Evolutionary conservation across 2,888 invertebrate species (phyloP).

Genomic region (Ophioninae sp.): DNA sequence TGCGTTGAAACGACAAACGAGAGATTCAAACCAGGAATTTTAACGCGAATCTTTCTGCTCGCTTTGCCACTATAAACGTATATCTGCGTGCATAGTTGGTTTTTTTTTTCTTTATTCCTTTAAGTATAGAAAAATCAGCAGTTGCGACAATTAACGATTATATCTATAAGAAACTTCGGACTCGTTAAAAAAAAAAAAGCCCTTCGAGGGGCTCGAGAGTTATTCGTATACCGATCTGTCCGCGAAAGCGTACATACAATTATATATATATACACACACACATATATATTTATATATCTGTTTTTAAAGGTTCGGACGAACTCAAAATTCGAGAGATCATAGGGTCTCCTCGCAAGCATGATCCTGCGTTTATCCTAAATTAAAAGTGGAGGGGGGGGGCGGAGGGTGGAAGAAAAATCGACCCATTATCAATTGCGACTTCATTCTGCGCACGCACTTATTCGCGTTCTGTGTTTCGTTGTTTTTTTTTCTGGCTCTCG

Average conservation of each 20-base stretch:
- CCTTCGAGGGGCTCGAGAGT: slow-evolving; percentile 14
- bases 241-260: slow-evolving; percentile 34
- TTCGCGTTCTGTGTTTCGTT: background rate
- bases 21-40: background rate
- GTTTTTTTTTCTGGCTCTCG: slow-evolving; percentile 34
- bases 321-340: slow-evolving; percentile 40
- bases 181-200: slow-evolving; percentile 16
- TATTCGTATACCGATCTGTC: slow-evolving; percentile 19
- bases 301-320: slow-evolving; percentile 36
- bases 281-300: slow-evolving; percentile 15
- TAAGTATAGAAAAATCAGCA: slow-evolving; percentile 5
- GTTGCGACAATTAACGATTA: slow-evolving; percentile 5
- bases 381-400: slow-evolving; percentile 60
- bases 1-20: background rate
- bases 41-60: background rate
- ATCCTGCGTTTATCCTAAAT: slow-evolving; percentile 45
- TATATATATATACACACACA: slow-evolving; percentile 8
- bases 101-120: background rate
- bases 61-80: background rate
- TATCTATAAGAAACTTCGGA: slow-evolving; percentile 17
- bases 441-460: slow-evolving; percentile 68
- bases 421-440: slow-evolving; percentile 67
- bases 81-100: background rate
- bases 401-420: slow-evolving; percentile 59
- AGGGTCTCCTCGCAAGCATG: slow-evolving; percentile 38